These are phyloP conservation scores for Oryzias curvinotus DNA, from an alignment of 2,113 vertebrate genomes.

Conservation along the genomic window DNA sequence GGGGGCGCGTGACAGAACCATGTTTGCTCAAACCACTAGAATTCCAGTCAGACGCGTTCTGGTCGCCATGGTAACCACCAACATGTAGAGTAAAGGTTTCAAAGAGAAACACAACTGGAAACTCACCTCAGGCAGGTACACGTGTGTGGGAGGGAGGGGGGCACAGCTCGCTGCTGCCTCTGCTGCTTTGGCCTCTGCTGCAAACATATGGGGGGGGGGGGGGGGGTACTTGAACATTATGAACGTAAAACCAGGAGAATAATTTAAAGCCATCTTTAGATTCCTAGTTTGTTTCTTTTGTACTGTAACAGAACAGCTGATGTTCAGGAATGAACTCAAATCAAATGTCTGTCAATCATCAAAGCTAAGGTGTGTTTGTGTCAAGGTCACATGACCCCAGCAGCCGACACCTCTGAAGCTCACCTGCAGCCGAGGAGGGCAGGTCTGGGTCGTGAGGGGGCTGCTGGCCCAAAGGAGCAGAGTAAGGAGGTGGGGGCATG, in stretches of 20 bases:
- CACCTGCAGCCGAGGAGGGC: conserved; percentile 89
- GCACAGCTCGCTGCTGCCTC: conserved; percentile 89
- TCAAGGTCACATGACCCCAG: no score
- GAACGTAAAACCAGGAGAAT: background rate
- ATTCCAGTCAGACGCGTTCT: no score
- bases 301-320: no score
- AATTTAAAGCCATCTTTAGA: no score
- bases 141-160: conserved; percentile 81
- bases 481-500: conserved; percentile 92
- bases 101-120: background rate
- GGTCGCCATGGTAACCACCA: no score
- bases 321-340: no score
- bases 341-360: no score
- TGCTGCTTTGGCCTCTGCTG: conserved; percentile 93
- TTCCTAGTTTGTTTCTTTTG: no score
- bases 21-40: no score
- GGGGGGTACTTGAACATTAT: background rate
- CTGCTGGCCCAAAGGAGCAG: conserved; percentile 87
- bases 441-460: conserved; percentile 80
- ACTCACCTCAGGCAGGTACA: conserved; percentile 90
- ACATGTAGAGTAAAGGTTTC: background rate
- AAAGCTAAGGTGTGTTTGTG: no score
- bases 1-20: no score
- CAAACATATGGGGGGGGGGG: background rate
- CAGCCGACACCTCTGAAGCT: conserved; percentile 11